Base-by-base conservation (phyloP, 2,888 invertebrate genomes). In the Amorpha juglandis region DNA sequence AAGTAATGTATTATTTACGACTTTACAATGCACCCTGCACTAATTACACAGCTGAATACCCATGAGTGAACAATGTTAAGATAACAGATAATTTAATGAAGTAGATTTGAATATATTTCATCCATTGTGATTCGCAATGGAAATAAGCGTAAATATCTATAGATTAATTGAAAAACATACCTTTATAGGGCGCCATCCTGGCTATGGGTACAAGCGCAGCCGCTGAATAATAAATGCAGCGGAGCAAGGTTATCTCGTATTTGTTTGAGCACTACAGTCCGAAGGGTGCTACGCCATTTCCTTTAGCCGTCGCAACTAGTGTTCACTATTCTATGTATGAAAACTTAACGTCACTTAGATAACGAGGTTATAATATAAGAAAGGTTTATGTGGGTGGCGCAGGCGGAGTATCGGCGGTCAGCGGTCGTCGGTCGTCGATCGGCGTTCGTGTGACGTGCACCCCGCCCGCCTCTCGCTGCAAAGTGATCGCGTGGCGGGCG, bases 201-300 rank as follows among this genome's bases (percentile, higher is more conserved):
- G 81, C 86, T 82, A 83, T 82, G 81, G 86, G 79, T 83, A 79
- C 72, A 73, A 88, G 85, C 89, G 86, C 85, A 86, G 86, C 80
- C 84, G 88, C 90, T 92, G 92, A 92, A 92, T 92, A 89, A 92
- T 91, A 87, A 82, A 93, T 92, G 91, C 87, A 88, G 78, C 81
- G 78, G 75, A 71, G 76, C 89, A 88, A 91, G 89, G 90, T 90
- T 91, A 87, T 82, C 74, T 81, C 74, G 75, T 77, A 78, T 76
- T 72, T 77, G 78, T 80, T 76, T 71, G 74, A 74, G 72, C 81
- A 80, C 79, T 77, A 77, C 67, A 73, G 74, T 78, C 75, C 77
- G 72, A 74, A 79, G 78, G 78, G 73, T 71, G 71, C 71, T 78
- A 78, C 80, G 78, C 69, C 71, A 69, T 78, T 73, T 76, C 70